Conservation (phyloP, 2,113 vertebrate species). For the Glaucidium brasilianum region DNA sequence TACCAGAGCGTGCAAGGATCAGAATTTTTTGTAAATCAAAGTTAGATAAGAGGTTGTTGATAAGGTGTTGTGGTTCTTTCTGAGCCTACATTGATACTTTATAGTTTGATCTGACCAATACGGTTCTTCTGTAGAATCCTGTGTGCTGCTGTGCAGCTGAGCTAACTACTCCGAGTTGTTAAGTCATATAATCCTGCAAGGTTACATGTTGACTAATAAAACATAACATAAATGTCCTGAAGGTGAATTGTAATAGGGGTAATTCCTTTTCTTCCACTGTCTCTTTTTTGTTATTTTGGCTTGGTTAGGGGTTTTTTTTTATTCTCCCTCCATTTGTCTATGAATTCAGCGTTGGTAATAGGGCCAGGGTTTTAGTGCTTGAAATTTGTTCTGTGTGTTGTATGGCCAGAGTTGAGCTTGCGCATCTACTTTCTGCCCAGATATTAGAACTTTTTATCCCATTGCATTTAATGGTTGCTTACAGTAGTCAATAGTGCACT, state of each 20-base stretch:
- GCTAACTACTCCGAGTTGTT: background rate
- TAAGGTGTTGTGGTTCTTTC: background rate
- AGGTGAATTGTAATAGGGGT: background rate
- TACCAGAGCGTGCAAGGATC: background rate
- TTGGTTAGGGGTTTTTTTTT: no score
- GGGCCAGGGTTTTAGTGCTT: background rate
- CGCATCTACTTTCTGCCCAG: fast-evolving
- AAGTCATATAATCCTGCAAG: background rate
- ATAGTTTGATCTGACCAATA: background rate
- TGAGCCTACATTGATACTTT: background rate
- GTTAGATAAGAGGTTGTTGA: background rate
- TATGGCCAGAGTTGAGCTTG: background rate
- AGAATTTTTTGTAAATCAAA: background rate
- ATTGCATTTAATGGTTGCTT: fast-evolving
- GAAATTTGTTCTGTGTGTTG: background rate
- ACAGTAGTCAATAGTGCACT: fast-evolving
- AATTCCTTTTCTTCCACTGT: background rate
- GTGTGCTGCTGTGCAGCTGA: background rate
- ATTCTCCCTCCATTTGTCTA: fast-evolving
- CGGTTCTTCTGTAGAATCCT: background rate
- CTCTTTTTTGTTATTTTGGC: background rate
- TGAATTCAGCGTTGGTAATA: background rate
- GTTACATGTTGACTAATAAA: background rate
- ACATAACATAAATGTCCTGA: background rate
- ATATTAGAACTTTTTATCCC: background rate